Conservation (phyloP, 2,888 invertebrate genomes). For the Phengaris arion region DNA sequence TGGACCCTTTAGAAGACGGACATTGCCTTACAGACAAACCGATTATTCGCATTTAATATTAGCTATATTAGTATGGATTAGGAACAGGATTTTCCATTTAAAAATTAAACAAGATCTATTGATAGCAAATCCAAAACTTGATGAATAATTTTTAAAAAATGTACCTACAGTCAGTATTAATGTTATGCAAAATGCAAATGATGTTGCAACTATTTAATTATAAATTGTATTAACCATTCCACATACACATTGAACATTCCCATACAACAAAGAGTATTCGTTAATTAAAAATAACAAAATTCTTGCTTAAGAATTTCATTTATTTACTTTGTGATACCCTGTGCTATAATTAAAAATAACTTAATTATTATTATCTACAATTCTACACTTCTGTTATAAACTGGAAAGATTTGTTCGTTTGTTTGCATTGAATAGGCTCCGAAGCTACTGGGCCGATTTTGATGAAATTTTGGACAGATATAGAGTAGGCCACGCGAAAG, state of each 20-base stretch:
- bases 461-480: too few relatives aligned
- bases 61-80: too few relatives aligned
- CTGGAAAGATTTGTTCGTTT: not conserved
- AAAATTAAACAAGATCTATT: too few relatives aligned
- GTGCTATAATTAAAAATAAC: not conserved
- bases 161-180: not conserved
- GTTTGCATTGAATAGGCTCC: too few relatives aligned
- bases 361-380: not conserved
- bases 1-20: too few relatives aligned
- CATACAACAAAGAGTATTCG: not conserved
- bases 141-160: not conserved
- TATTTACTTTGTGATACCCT: not conserved
- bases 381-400: too few relatives aligned
- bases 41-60: too few relatives aligned
- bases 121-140: too few relatives aligned
- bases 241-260: not conserved
- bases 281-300: constrained; percentile 8
- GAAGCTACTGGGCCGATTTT: too few relatives aligned
- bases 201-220: not conserved
- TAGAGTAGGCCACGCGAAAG: too few relatives aligned
- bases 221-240: not conserved
- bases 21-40: too few relatives aligned
- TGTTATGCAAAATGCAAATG: not conserved
- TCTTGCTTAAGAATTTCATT: constrained; percentile 8
- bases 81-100: too few relatives aligned